Percentiles rank a stretch among this genome's conserved stretches.
Conservation (phyloP, 2,797 vertebrate species). For the Molossus alvarezi region DNA sequence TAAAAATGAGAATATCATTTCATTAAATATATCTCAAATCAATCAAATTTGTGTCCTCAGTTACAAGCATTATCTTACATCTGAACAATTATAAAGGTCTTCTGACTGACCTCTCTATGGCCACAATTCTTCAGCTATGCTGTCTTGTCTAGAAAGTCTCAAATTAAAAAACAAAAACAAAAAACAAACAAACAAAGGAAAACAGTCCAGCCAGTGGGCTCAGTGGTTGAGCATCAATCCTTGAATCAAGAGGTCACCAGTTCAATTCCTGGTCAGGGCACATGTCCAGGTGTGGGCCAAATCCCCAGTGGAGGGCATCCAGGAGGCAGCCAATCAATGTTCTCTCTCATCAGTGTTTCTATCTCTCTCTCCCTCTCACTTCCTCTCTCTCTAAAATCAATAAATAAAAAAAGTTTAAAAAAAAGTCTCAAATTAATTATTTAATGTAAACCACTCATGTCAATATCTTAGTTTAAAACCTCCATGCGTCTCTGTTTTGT, state of each 20-base stretch:
- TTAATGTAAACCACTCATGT: neutral
- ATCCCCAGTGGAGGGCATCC: too few relatives aligned
- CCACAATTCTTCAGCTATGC: neutral
- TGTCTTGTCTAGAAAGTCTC: neutral
- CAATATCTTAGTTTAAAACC: neutral
- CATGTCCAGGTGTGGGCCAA: too few relatives aligned
- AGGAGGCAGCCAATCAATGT: too few relatives aligned
- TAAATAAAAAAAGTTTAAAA: too few relatives aligned
- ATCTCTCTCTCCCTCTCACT: too few relatives aligned
- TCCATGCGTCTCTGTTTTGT: neutral
- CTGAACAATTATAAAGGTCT: neutral
- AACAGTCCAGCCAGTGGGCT: too few relatives aligned
- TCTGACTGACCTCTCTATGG: neutral
- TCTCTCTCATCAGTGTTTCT: too few relatives aligned
- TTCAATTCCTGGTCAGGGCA: too few relatives aligned
- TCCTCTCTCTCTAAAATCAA: too few relatives aligned
- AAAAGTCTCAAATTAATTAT: neutral
- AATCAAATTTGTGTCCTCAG: neutral
- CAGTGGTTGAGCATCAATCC: too few relatives aligned
- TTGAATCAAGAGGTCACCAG: too few relatives aligned
- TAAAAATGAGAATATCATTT: neutral
- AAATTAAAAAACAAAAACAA: neutral
- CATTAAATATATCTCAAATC: neutral
- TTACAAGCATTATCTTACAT: neutral
- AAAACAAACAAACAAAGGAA: too few relatives aligned